Conservation (phyloP, 2,113 vertebrate species). For the Pomatostomus ruficeps region DNA sequence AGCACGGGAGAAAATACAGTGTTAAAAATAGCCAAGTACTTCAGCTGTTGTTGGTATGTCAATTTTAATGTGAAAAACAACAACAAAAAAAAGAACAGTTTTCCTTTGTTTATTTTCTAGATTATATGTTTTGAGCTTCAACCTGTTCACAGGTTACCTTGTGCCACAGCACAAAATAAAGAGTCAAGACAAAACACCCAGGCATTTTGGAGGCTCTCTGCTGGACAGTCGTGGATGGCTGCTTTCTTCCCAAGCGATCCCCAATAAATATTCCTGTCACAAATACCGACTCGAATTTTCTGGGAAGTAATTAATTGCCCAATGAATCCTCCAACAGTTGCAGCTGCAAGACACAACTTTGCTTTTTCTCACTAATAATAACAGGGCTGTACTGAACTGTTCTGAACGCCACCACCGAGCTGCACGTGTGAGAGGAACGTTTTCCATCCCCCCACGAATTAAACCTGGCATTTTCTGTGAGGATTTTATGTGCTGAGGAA, state of each 20-base stretch:
- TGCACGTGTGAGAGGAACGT: not conserved
- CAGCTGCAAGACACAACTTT: slow-evolving; percentile 8
- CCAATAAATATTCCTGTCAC: slow-evolving; percentile 16
- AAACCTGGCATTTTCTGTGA: not conserved
- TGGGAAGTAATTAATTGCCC: slow-evolving; percentile 13
- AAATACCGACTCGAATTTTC: not conserved
- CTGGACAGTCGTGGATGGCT: not conserved
- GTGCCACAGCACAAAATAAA: not conserved
- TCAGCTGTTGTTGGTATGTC: not conserved
- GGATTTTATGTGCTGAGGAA: not conserved
- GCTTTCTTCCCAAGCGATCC: not conserved
- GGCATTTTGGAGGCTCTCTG: not conserved
- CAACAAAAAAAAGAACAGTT: not conserved
- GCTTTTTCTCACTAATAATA: not conserved
- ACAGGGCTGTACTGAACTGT: not conserved
- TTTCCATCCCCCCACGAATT: not conserved
- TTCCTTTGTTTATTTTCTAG: not conserved
- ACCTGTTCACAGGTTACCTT: not conserved
- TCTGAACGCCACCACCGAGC: not conserved
- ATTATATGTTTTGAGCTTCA: not conserved
- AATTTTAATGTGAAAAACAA: not conserved
- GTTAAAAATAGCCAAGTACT: not conserved
- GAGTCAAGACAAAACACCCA: not conserved
- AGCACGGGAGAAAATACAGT: not conserved
- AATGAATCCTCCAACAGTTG: not conserved